Base-by-base conservation (phyloP, 2,113 vertebrate genomes). In the Peucedramus taeniatus region DNA sequence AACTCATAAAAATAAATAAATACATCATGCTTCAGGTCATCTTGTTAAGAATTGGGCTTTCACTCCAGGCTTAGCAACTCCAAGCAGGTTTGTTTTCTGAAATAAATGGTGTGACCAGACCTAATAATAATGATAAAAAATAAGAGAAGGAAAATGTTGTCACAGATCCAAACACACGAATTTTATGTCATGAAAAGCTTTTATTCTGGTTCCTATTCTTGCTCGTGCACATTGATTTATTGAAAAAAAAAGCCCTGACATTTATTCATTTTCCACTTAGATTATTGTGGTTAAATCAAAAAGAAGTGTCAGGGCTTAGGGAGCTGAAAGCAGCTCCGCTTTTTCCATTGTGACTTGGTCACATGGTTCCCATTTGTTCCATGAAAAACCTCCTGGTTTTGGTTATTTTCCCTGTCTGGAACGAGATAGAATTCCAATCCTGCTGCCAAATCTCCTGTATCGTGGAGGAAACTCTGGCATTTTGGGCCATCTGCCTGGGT, bases 291-390 rank as follows among this genome's bases (percentile, higher is more conserved):
- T 96, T 94, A 89, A 95, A 94, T 96, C 85, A 96, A 95, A 94
- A 94, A 97, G 90, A 93, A 94, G 95, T 95, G 87, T 95, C 93
- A 59, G 54, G 64, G 86, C 84, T 96, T 57, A 89, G 80, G 94
- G 92, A 97, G 94, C 88, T 70, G 88, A 95, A 94, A 90, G 87
- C 91, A 59, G 75, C 80, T 85, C 50, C n/a, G 31, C 65, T 94
- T 94, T 96, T 95, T 97, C 97, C 96, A 96, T 91, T 94, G 94
- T 94, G 92, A 80, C 6, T 13, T 10, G 85, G 94, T 97, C 95
- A 97, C 96, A 96, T 95, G 96, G 95, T 95, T 97, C 89, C 90
- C 95, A 97, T 97, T 97, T 97, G 76, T 92, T 97, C 94, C 83
- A 65, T 40, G 69, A 86, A 93, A 97, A 96, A 82, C 76, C 84